Base-by-base conservation (phyloP, 2,888 invertebrate species). In the Caenorhabditis sp. region DNA sequence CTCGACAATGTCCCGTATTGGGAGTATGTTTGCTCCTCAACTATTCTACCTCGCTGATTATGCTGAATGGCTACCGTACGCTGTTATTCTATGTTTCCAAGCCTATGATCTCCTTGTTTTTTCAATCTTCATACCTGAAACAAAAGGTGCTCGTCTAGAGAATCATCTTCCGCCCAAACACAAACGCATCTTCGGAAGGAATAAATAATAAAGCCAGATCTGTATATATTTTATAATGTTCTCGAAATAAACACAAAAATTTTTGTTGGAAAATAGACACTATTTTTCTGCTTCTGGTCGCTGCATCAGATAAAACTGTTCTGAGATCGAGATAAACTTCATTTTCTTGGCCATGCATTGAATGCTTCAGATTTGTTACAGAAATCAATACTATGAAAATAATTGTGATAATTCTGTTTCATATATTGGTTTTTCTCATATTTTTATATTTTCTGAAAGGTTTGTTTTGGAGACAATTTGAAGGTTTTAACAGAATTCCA, bases 21-120 rank as follows among this genome's bases (percentile, higher is more conserved):
- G 84, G 17, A 74, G 69, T 26, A 78, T 84, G 59, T 69, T 83
- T 53, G 69, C 84, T 1, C 84, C 84, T 8, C 82, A 82, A 59
- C 62, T 84, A 10, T 84, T 84, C 64, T 79, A 78, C 43, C 61
- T 81, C 69, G 57, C 67, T 49, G 74, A 74, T 59, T 53, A 58
- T 27, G 66, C 66, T 10, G 64, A 64, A 58, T 69, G 66, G 69
- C 54, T 69, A 3, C 75, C 75, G 4, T 70, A 75, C 37, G 69
- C 65, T 0, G 64, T 75, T 0, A 55, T 75, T 0, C 55, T 70
- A 43, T 36, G 50, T 2, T 60, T 69, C 26, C 66, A 66, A 27
- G 43, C 62, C 49, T 62, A 62, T 31, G 75, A 76, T 59, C 59
- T 71, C 21, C 60, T 76, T 12, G 31, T 65, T 17, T 43, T 71